Evolutionary conservation across 2,113 vertebrate genomes (phyloP), one percentile per base, ranked within the genome.

Genomic region (Gobius niger): DNA sequence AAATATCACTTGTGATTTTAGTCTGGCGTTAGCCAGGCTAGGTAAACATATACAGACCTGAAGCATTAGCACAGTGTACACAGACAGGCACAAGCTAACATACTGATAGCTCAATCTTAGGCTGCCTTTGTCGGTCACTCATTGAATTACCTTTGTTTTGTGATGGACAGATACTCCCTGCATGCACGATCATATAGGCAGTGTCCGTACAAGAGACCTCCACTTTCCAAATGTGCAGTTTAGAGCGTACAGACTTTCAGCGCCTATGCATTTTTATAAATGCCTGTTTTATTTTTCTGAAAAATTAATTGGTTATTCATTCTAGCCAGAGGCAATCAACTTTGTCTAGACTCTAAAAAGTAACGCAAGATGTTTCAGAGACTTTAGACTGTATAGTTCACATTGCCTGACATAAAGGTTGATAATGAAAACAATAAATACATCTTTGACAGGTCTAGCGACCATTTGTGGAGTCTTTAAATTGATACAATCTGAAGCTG

Each of bases 121-220:
- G 54, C 49, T 60, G 56, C 80, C 59, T n/a, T 34, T 47, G 68
- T 70, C 44, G 13, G 52, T 75, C 42, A 14, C 51, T 65, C 47
- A 51, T 14, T 60, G 56, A 70, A 51, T 75, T 64, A 68, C 9
- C 0, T 75, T 73, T 81, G 56, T 72, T 82, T 76, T 76, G 65
- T 70, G 73, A 72, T 44, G 65, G 75, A 75, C 65, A 63, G 47
- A 69, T n/a, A 42, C 62, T 72, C 71, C 54, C 68, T 64, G 2
- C 16, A 67, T 68, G 82, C 83, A 77, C 68, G 75, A 81, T 88
- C 70, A 73, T 3, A 2, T 34, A 16, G 42, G 66, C 52, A 10
- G 3, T 41, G 59, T 54, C 9, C 9, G 16, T 41, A 24, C 2
- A 54, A 47, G 49, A 78, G 59, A 18, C 73, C 57, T 49, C 40